Evolutionary conservation across 1,140 invertebrate species (phyloP).

Genomic region (Bombus difficillimus): DNA sequence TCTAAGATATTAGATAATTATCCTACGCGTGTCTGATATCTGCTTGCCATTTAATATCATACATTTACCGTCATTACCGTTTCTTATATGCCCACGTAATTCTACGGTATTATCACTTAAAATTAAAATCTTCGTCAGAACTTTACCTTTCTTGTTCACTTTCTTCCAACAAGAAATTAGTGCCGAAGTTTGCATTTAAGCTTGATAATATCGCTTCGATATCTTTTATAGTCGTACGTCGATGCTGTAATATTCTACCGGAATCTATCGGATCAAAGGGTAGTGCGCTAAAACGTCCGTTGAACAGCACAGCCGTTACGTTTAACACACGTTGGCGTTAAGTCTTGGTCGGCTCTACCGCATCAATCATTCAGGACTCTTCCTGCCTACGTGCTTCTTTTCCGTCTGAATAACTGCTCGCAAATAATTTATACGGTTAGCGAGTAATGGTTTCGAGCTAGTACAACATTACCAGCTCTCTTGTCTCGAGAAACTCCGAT

Average conservation of each 20-base stretch:
- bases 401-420: slow-evolving; percentile 32
- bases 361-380: slow-evolving; percentile 49
- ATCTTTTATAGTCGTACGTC: not conserved
- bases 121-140: not conserved
- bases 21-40: not conserved
- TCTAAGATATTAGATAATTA: not conserved
- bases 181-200: not conserved
- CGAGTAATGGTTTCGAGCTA: not conserved
- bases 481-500: not conserved
- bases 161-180: not conserved
- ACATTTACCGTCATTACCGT: not conserved
- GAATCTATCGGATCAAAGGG: not conserved
- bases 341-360: slow-evolving; percentile 4
- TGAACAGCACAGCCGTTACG: not conserved
- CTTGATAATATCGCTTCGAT: not conserved
- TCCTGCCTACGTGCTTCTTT: slow-evolving; percentile 47
- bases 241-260: not conserved
- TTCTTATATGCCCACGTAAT: not conserved
- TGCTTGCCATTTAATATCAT: not conserved
- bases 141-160: not conserved
- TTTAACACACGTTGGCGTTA: slow-evolving; percentile 34
- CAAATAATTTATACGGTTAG: slow-evolving; percentile 35
- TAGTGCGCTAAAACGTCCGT: not conserved
- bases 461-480: too few species aligned
- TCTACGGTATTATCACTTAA: not conserved